Evolutionary conservation across 2,797 vertebrate genomes (phyloP).

Genomic region (Aphelocoma californica): DNA sequence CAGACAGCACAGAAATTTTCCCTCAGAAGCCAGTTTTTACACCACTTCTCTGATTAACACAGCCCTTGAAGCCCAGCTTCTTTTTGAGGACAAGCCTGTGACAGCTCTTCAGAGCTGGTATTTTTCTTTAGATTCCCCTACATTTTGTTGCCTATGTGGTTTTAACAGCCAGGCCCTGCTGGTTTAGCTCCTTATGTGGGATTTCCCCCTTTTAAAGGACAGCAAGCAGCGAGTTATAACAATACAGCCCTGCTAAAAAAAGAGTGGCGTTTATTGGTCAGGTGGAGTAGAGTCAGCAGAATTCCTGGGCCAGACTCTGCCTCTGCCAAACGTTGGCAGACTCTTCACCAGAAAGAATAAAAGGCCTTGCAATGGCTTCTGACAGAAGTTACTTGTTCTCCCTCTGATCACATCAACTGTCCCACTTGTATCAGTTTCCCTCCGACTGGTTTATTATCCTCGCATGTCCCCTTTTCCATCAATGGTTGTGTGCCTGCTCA

Average conservation of each 20-base stretch:
- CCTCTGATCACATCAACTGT: slow-evolving; percentile 24
- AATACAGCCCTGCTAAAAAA: not conserved
- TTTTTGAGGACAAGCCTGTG: not conserved
- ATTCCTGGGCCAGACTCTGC: not conserved
- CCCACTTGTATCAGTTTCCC: not conserved
- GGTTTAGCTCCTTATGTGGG: not conserved
- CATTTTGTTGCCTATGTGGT: slow-evolving; percentile 15
- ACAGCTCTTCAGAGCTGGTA: not conserved
- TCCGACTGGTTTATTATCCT: not conserved
- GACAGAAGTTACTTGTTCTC: not conserved
- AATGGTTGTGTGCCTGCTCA: not conserved
- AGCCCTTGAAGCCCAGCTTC: not conserved
- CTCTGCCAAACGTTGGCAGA: not conserved
- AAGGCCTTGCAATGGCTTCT: not conserved
- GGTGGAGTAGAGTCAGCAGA: slow-evolving; percentile 9
- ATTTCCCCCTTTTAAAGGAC: slow-evolving; percentile 20
- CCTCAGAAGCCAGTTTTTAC: not conserved
- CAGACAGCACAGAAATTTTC: not conserved
- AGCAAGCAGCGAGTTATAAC: not conserved
- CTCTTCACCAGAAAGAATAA: not conserved
- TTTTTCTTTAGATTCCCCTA: slow-evolving; percentile 12
- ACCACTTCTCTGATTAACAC: slow-evolving; percentile 2
- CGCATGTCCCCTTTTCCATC: not conserved
- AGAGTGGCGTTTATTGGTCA: not conserved
- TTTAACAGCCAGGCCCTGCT: slow-evolving; percentile 1